These are phyloP conservation scores for Enteromius thamalakanensis DNA, from an alignment of 2,797 vertebrate genomes.

Conservation along the genomic window DNA sequence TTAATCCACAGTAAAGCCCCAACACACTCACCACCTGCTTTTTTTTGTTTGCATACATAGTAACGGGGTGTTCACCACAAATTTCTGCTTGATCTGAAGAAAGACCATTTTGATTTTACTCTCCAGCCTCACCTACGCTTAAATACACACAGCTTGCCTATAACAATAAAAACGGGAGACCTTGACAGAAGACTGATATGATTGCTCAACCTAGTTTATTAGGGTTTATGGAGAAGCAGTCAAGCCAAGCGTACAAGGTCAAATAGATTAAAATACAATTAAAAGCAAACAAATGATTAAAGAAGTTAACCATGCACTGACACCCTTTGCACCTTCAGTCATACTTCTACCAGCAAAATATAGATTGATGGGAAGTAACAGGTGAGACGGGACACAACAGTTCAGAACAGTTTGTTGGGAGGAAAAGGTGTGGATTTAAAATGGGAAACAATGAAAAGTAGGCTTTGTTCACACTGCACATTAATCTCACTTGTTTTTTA, in stretches of 20 bases:
- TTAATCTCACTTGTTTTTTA: background rate
- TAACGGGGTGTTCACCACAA: constrained; percentile 26
- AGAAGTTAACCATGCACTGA: constrained; percentile 29
- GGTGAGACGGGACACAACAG: constrained; percentile 17
- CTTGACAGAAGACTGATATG: constrained; percentile 18
- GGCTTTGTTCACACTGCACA: background rate
- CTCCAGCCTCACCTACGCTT: constrained; percentile 11
- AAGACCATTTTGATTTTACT: constrained; percentile 10
- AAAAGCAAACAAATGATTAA: constrained; percentile 50
- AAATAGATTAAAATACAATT: constrained; percentile 41
- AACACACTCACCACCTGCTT: constrained; percentile 40
- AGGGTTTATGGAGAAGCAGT: constrained; percentile 19
- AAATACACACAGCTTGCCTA: constrained; percentile 7
- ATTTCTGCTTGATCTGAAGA: constrained; percentile 13
- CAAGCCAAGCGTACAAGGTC: constrained; percentile 15
- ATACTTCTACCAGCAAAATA: background rate
- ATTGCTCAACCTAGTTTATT: constrained; percentile 24
- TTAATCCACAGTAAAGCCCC: constrained; percentile 44
- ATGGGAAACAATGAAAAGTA: constrained; percentile 46
- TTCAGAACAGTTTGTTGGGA: constrained; percentile 24
- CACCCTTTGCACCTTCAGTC: constrained; percentile 51
- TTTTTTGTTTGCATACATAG: constrained; percentile 20
- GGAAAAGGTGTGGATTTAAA: constrained; percentile 23
- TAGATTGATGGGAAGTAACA: constrained; percentile 46
- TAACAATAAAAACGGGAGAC: constrained; percentile 6